These are phyloP conservation scores for Leptodactylus fuscus DNA, from an alignment of 2,113 vertebrate genomes.

Conservation along the genomic window DNA sequence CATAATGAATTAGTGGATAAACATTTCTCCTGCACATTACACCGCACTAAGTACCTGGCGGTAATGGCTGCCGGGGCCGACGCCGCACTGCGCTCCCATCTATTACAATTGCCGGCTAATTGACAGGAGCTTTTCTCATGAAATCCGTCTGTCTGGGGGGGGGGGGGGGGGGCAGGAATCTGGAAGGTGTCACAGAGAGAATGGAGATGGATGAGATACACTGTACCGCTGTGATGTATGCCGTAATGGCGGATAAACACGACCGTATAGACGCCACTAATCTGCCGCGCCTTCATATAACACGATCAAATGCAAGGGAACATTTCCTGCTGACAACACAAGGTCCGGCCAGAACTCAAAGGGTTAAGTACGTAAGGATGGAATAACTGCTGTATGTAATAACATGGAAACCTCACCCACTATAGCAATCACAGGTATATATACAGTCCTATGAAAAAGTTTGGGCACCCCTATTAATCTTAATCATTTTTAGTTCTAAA, in stretches of 20 bases:
- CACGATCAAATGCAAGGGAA: not conserved
- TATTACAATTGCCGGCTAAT: not conserved
- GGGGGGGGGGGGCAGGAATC: not conserved
- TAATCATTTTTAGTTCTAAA: no score
- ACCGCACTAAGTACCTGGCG: not conserved
- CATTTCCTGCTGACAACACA: not conserved
- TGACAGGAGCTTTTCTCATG: constrained; percentile 2
- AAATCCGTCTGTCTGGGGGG: not conserved
- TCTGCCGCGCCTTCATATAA: not conserved
- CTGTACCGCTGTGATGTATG: not conserved
- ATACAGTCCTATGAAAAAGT: no score
- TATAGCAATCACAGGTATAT: no score
- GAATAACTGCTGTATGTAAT: no score
- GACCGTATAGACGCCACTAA: not conserved
- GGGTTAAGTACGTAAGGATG: not conserved
- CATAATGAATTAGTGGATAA: not conserved
- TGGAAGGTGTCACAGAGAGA: not conserved
- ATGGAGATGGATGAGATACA: constrained; percentile 1
- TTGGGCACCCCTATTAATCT: no score
- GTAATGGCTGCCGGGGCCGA: not conserved
- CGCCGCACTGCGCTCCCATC: not conserved
- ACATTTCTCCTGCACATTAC: not conserved
- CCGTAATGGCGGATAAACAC: not conserved
- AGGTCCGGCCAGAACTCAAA: not conserved
- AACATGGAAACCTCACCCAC: no score